A percentile compares a stretch with the other conserved stretches of the same genome.
Evolutionary conservation across 2,113 vertebrate species (phyloP).

Genomic region (Eublepharis macularius): DNA sequence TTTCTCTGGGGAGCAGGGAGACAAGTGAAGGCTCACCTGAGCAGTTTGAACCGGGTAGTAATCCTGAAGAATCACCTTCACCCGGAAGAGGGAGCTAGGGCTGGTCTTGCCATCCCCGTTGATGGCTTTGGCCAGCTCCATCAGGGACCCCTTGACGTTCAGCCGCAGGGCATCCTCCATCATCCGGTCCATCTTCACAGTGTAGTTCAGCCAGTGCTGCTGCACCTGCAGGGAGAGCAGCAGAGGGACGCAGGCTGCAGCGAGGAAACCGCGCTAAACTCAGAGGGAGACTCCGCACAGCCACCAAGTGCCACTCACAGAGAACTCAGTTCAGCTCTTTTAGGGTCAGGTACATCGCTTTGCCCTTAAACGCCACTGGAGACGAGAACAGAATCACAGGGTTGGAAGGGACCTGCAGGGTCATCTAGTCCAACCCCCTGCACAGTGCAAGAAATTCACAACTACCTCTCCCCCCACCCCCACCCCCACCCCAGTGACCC

Average conservation of each 20-base stretch:
- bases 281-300: neutral
- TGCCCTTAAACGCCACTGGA: neutral
- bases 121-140: constrained; percentile 83
- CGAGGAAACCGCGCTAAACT: too few species aligned
- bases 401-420: too few species aligned
- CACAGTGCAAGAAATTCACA: too few species aligned
- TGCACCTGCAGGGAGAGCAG: constrained; percentile 75
- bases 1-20: neutral
- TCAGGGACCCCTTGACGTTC: constrained; percentile 83
- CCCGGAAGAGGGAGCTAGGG: constrained; percentile 81
- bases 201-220: constrained; percentile 80
- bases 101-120: constrained; percentile 80
- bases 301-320: neutral
- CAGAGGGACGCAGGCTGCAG: accelerated
- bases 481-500: too few species aligned
- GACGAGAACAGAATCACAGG: too few species aligned
- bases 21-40: constrained; percentile 67
- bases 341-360: neutral
- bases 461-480: too few species aligned
- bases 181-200: constrained; percentile 78
- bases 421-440: too few species aligned
- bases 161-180: constrained; percentile 82
- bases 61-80: constrained; percentile 77
- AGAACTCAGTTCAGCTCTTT: accelerated
- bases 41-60: constrained; percentile 57